Base-by-base conservation (phyloP, 1,140 invertebrate species). In the Drosophila paulistorum region DNA sequence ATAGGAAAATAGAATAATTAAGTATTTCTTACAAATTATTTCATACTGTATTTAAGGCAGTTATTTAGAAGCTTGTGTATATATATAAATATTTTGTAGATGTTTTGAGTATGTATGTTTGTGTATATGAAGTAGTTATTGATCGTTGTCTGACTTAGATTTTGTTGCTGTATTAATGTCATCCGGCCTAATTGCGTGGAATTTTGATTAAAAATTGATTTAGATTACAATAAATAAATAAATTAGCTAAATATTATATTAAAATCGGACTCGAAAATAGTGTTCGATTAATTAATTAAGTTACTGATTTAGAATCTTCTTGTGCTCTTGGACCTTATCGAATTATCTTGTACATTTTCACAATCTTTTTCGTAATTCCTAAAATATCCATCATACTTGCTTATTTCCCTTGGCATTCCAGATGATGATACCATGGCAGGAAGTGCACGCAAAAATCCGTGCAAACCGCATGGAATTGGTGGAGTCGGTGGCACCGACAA, bases 401-500 rank as follows among this genome's bases (percentile, higher is more conserved):
- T 90, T 11, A 90, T 74, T 14, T 90, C 85, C 66, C 85, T 74
- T 23, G 70, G 54, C 17, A 65, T 45, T 2, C 77, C 72, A 7
- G 70, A 63, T 41, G 60, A 57, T 0, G 81, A 74, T 13, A 84
- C 75, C 91, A 92, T 92, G 63, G 87, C 64, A 30, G 91, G 91
- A 2, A 92, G 69, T n/a, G 91, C 90, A 66, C 86, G 87, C 10
- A 92, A 63, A 54, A 92, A 92, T 0, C 91, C 91, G 67, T 92
- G 68, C 45, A 90, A 57, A 17, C 91, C 91, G 42, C 81, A 91
- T 42, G 91, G 91, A 75, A 92, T 92, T 5, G 91, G 91, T 13
- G 91, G 91, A 0, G 90, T 90, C 3, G 81, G 48, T 45, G 91
- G 91, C 17, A 90, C 77, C 14, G 81, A 81, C 30, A 84, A 26